Conservation (phyloP, 1,140 invertebrate species). For the Mercenaria mercenaria region DNA sequence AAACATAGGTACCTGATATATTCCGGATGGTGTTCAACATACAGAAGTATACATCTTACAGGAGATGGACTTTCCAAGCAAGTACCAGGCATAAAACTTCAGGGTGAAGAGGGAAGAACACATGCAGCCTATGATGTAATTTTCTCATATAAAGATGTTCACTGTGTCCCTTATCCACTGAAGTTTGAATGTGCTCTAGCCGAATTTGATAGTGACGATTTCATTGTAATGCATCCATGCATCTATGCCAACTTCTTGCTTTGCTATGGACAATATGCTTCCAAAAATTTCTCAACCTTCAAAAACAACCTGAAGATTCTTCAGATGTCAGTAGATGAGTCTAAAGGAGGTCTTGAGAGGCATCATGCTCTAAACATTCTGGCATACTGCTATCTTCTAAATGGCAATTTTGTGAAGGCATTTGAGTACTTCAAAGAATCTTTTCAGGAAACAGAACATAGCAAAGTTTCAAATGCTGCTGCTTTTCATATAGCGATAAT, state of each 20-base stretch:
- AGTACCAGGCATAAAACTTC: neutral
- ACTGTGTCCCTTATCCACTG: constrained; percentile 46
- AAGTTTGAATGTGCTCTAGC: constrained; percentile 54
- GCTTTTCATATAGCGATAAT: neutral
- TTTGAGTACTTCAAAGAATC: neutral
- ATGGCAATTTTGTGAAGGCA: neutral
- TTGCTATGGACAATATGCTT: neutral
- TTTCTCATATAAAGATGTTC: constrained; percentile 43
- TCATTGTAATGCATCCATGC: constrained; percentile 33
- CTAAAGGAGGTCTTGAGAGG: neutral
- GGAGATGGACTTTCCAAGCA: constrained; percentile 11
- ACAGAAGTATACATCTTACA: neutral
- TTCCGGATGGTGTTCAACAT: neutral
- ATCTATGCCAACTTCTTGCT: constrained; percentile 40
- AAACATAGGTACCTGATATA: neutral
- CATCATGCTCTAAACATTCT: neutral
- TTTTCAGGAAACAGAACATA: neutral
- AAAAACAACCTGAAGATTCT: neutral
- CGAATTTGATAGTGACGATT: neutral
- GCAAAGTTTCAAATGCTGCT: neutral
- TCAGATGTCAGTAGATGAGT: neutral
- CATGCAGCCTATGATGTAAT: constrained; percentile 45
- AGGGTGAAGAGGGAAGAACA: neutral
- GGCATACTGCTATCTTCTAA: neutral
- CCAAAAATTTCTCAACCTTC: neutral